Base-by-base conservation (phyloP, 2,113 vertebrate species). In the Caloenas nicobarica region DNA sequence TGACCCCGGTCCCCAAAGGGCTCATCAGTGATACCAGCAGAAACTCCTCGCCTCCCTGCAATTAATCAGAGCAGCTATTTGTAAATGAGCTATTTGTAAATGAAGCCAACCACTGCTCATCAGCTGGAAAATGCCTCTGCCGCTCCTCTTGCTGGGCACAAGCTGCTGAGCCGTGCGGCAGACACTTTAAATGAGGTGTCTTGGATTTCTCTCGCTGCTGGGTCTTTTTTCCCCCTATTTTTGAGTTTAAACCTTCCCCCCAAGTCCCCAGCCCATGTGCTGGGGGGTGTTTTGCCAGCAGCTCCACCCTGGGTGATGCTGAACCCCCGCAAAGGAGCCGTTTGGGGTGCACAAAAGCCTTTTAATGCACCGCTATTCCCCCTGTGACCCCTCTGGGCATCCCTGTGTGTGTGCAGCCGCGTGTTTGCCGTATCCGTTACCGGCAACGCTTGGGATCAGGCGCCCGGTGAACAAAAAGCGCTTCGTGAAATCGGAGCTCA, bases 51-150 rank as follows among this genome's bases (percentile, higher is more conserved):
- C 83, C 87, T 79, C 89, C n/a, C 23, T 0, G 69, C 69, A 95
- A 94, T 93, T 89, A 93, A 95, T 89, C 92, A 78, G 64, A 24
- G 78, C 38, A 61, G 51, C 68, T 66, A 29, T 94, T 94, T 94
- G 78, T 25, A 79, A 66, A 68, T 33, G 44, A 61, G 51, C 68
- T 66, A 29, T 94, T 94, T 94, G 78, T 25, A 79, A 66, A 68
- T 33, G 85, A 93, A 84, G 73, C 3, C 77, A 33, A 25, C 42
- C 18, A 6, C 76, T 16, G 89, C 89, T 81, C 79, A 22, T 60
- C 89, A 40, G 54, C n/a, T 33, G 51, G 51, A 17, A 46, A 58
- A 31, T 0, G 11, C 62, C 42, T 44, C 81, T 36, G 38, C 50
- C 4, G 7, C 42, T 51, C 73, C 71, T 44, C 51, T 33, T n/a